Conservation (phyloP, 1,140 invertebrate species). For the Onthophagus taurus region DNA sequence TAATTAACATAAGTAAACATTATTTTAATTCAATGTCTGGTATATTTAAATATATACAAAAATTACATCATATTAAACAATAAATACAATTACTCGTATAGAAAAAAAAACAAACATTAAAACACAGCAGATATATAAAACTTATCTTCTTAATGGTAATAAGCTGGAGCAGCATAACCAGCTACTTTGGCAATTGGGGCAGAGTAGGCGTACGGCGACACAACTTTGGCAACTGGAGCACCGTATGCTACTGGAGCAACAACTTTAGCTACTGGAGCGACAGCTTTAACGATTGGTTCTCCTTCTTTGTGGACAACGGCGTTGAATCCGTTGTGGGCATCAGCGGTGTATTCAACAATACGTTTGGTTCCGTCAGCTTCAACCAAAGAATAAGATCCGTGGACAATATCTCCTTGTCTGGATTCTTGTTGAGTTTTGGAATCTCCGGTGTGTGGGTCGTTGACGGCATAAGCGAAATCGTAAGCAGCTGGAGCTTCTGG, state of each 20-base stretch:
- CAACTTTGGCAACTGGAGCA: too few species aligned
- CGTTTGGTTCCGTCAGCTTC: slow-evolving; percentile 44
- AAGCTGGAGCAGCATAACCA: slow-evolving; percentile 10
- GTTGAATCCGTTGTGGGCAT: slow-evolving; percentile 36
- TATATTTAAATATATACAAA: too few species aligned
- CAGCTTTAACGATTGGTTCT: slow-evolving; percentile 8
- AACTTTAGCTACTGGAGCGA: neutral
- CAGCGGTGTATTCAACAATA: slow-evolving; percentile 44
- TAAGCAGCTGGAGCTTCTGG: slow-evolving; percentile 22
- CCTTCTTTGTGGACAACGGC: slow-evolving; percentile 27
- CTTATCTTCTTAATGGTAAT: too few species aligned
- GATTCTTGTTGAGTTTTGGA: slow-evolving; percentile 21
- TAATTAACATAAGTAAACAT: too few species aligned
- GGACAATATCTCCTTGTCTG: slow-evolving; percentile 22
- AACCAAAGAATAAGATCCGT: slow-evolving; percentile 31
- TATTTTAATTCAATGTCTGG: too few species aligned
- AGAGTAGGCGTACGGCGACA: neutral
- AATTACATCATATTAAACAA: too few species aligned
- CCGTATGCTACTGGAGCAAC: slow-evolving; percentile 9
- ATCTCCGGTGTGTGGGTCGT: slow-evolving; percentile 42
- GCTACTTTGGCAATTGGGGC: slow-evolving; percentile 2
- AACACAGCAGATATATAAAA: too few species aligned
- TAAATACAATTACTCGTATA: too few species aligned
- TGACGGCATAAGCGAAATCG: slow-evolving; percentile 21
- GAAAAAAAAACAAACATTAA: too few species aligned